Base-by-base conservation (phyloP, 2,113 vertebrate genomes). In the Himantopus leucocephalus region DNA sequence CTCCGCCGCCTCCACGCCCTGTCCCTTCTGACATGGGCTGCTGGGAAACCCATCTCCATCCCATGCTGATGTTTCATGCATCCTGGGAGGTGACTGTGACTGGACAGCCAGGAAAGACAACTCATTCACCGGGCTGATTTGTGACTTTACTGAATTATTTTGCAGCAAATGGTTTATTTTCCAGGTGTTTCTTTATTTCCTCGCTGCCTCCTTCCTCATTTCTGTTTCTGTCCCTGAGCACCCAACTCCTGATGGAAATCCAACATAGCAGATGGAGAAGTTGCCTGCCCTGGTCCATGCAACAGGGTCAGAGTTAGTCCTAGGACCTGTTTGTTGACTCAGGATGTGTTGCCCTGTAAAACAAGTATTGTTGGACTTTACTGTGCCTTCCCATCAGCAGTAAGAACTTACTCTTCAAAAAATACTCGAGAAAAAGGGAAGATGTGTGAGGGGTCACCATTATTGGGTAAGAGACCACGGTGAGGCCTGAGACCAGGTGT, bases 41-140 rank as follows among this genome's bases (percentile, higher is more conserved):
- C 76, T 92, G 94, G 80, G 80, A 87, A 87, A 72, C 52, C 34
- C 83, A 72, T 91, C 73, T 78, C 47, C 52, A 87, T 63, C 77
- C 53, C 52, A 43, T 52, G 9, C 32, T 52, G 86, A 8, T 89
- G 91, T 24, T 84, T 81, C 6, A 3, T 13, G 23, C 15, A 0
- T 43, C 56, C 77, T 85, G 60, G 94, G 94, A 95, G n/a, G 76
- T 68, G 84, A 23, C 83, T 81, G 59, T 53, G 47, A 32, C 77
- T 47, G 43, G 56, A 17, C 64, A 91, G 84, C 52, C 86, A 81
- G 76, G 86, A 96, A 89, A 91, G 80, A 84, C 80, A 19, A 35
- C 73, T 96, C 68, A 78, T 94, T 55, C 53, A 1, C 64, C 59
- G 56, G 47, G 23, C 10, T 92, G 35, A 12, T 52, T 45, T 60